Base-by-base conservation (phyloP, 35 echinoderm and acorn worm species). In the Ophioderma brevispina region DNA sequence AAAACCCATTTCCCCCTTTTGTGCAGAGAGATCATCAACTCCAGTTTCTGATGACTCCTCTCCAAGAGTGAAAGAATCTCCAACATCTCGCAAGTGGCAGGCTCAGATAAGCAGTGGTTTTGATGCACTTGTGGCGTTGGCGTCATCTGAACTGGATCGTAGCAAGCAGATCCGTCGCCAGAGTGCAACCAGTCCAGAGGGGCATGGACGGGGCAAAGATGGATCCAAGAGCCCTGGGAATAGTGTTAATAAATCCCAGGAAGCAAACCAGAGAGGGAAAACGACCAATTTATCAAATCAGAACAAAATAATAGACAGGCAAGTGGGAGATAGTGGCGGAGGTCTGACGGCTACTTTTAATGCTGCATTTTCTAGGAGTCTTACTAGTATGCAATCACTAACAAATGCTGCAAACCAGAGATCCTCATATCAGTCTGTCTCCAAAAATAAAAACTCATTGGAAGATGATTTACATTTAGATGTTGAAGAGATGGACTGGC, bases 31-130 rank as follows among this genome's bases (percentile, higher is more conserved):
- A 64, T 59, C 63, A 36, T 59, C 83, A 23, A 64, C 83, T 0
- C 83, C 83, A 33, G 50, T 85, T 19, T 85, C 83, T 55, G 40
- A 82, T 35, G 46, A 49, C 37, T 46, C 46, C 15, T 39, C 63
- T 30, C 76, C 90, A 37, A 81, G 90, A 35, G 78, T 90, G 15
- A 91, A 92, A 33, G 97, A 99, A 37, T 94, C 96, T 8, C 93
- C 96, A 3, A 99, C 95, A 50, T 93, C 87, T 4, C 92, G 92
- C 78, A 95, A 95, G 43, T 85, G 92, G 30, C 93, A 99, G 37
- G 97, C 97, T 30, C 86, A 94, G 32, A 99, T 99, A 36, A 99
- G 90, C 59, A 95, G 97, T 75, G 91, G 91, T 1, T 95, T 99
- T 91, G 94, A 99, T 88, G 93, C 97, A 13, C 85, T 99, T 77